Evolutionary conservation across 2,797 vertebrate genomes (phyloP).

Genomic region (Echiichthys vipera): DNA sequence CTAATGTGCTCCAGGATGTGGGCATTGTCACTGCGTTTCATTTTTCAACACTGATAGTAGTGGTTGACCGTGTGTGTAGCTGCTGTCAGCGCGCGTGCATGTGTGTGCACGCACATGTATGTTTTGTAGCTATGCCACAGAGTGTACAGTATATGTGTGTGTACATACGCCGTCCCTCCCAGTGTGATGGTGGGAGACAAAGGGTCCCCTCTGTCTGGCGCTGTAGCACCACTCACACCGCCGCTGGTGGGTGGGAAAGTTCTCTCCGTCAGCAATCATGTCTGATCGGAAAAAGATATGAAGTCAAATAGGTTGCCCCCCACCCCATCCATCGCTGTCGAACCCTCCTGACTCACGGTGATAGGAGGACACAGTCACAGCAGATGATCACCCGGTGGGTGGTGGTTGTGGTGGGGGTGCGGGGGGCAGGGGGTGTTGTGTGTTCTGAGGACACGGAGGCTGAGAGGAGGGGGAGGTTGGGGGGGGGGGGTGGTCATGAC

Average conservation of each 20-base stretch:
- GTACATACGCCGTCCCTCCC: conserved; percentile 62
- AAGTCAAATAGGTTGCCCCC: conserved; percentile 53
- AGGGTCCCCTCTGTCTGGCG: conserved; percentile 80
- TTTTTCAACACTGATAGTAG: neutral
- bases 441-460: conserved; percentile 73
- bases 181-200: conserved; percentile 77
- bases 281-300: conserved; percentile 55
- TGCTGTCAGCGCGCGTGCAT: conserved; percentile 20
- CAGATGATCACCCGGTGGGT: conserved; percentile 71
- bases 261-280: conserved; percentile 56
- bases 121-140: conserved; percentile 25
- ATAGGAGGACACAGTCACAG: conserved; percentile 74
- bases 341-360: conserved; percentile 75
- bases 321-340: conserved; percentile 50
- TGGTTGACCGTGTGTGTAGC: conserved; percentile 8
- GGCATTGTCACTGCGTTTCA: conserved; percentile 40
- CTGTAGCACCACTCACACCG: conserved; percentile 49
- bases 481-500: conserved; percentile 1
- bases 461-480: conserved; percentile 13
- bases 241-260: conserved; percentile 72
- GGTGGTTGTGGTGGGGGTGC: conserved; percentile 39
- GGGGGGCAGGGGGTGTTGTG: conserved; percentile 52
- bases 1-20: conserved; percentile 40
- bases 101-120: neutral
- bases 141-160: conserved; percentile 62